Evolutionary conservation across 2,888 invertebrate genomes (phyloP).

Genomic region (Cephus pulcher): DNA sequence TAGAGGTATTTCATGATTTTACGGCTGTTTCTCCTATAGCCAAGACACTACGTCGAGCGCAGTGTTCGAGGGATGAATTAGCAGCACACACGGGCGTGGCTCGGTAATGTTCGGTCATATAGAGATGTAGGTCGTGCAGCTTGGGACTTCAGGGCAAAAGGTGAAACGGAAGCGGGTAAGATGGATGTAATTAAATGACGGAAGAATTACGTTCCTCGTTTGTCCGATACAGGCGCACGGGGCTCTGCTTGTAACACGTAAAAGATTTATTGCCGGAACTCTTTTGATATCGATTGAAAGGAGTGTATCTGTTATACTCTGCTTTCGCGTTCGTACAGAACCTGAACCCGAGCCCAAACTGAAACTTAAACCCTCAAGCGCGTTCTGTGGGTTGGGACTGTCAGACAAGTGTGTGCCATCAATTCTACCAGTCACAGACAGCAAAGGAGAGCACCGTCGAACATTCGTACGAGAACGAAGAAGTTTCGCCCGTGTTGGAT

Average conservation of each 20-base stretch:
- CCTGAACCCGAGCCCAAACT: not conserved
- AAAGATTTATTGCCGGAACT: not conserved
- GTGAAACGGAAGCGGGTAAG: not conserved
- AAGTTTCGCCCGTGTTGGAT: not conserved
- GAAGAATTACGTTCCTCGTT: not conserved
- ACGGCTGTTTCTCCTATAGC: not conserved
- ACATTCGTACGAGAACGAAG: not conserved
- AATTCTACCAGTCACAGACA: not conserved
- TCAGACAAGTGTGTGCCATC: not conserved
- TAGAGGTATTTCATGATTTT: not conserved
- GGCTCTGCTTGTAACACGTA: not conserved
- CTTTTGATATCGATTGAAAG: not conserved
- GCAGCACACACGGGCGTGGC: not conserved
- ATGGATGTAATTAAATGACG: not conserved
- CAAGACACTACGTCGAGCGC: not conserved
- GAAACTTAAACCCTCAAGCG: not conserved
- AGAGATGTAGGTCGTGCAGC: not conserved
- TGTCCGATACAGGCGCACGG: not conserved
- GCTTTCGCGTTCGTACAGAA: not conserved
- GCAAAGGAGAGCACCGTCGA: not conserved
- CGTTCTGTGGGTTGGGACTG: not conserved
- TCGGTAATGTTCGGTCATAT: not conserved
- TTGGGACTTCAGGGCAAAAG: not conserved
- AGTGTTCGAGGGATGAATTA: not conserved
- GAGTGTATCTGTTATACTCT: not conserved